Conservation (phyloP, 2,888 invertebrate genomes). For the Himalopsyche tibetana region DNA sequence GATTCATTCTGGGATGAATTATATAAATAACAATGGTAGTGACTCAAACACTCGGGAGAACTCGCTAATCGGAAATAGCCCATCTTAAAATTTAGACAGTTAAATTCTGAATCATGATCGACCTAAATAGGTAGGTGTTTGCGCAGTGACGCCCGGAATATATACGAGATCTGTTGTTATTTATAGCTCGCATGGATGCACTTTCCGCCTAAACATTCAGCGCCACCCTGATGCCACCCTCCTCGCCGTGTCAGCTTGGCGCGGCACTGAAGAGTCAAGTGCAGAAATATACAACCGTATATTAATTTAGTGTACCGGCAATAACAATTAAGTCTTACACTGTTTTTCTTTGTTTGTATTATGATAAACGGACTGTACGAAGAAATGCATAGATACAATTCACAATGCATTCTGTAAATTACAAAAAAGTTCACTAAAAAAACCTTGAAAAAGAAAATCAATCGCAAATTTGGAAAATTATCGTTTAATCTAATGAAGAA, state of each 20-base stretch:
- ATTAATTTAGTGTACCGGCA: too few species aligned
- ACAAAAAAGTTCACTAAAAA: too few species aligned
- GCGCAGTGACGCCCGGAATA: conserved; percentile 35
- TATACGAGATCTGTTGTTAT: conserved; percentile 22
- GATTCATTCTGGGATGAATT: conserved; percentile 5
- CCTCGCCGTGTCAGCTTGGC: neutral
- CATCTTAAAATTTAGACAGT: conserved; percentile 17
- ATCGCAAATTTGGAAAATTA: too few species aligned
- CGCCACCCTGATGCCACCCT: conserved; percentile 1
- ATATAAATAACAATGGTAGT: neutral
- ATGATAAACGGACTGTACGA: too few species aligned
- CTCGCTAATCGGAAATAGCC: conserved; percentile 19
- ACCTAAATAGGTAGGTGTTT: conserved; percentile 28
- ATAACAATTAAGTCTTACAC: too few species aligned
- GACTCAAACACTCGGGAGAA: conserved; percentile 6
- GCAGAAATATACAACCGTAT: neutral
- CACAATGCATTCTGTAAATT: too few species aligned
- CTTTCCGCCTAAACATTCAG: conserved; percentile 20
- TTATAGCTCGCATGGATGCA: conserved; percentile 24
- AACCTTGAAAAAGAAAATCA: too few species aligned
- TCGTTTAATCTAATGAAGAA: too few species aligned
- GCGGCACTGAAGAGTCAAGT: neutral
- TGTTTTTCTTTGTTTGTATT: too few species aligned
- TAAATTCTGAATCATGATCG: conserved; percentile 33
- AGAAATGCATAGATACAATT: too few species aligned